These are phyloP conservation scores for Cricetomys ansorgei DNA, from an alignment of 2,113 vertebrate genomes.

Conservation along the genomic window DNA sequence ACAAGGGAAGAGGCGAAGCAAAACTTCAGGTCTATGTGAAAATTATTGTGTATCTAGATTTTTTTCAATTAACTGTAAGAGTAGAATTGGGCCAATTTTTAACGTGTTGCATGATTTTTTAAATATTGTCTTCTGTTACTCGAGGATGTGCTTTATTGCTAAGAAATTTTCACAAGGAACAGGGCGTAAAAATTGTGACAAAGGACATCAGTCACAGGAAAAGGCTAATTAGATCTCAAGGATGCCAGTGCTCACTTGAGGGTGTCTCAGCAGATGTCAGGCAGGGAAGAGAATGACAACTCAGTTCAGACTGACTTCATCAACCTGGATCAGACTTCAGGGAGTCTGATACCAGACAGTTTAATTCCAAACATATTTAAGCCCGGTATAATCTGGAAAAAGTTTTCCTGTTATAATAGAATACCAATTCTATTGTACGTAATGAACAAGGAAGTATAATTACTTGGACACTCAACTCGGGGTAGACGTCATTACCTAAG, in stretches of 20 bases:
- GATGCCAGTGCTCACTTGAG: not conserved
- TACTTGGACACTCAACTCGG: too few species aligned
- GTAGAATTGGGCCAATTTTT: not conserved
- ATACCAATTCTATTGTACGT: too few species aligned
- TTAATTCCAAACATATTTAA: too few species aligned
- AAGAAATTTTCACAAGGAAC: not conserved
- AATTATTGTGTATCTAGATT: not conserved
- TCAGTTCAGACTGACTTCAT: too few species aligned
- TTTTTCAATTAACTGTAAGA: not conserved
- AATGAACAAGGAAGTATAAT: too few species aligned
- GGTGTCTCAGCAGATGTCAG: too few species aligned
- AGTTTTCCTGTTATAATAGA: too few species aligned
- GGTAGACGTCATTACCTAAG: too few species aligned
- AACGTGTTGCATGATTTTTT: not conserved
- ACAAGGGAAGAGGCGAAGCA: not conserved
- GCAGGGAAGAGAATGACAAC: too few species aligned
- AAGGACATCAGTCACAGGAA: not conserved
- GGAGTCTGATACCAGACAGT: too few species aligned
- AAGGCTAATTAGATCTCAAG: not conserved
- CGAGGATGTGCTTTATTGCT: not conserved
- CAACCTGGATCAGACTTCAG: too few species aligned
- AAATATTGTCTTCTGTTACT: not conserved
- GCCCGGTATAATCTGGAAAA: too few species aligned
- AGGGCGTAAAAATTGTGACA: not conserved
- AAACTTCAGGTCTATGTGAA: not conserved